phyloP scores from a whole-genome alignment of 2,888 invertebrate genomes.

The Dicranocentrus wangi region DNA sequence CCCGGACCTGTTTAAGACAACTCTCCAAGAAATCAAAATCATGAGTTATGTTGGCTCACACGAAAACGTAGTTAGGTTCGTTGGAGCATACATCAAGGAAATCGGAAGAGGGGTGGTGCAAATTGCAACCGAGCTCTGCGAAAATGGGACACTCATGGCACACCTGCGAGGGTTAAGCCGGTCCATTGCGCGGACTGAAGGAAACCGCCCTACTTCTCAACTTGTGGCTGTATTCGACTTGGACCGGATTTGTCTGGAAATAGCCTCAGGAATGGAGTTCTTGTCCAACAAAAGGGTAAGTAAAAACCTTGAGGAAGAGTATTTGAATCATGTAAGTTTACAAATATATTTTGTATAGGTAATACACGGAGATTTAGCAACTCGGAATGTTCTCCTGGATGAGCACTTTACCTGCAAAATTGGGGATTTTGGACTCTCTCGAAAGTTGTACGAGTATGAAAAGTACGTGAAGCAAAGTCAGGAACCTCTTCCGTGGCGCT shows the following conservation, averaged over 20 bases:
- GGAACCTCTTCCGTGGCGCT: neutral
- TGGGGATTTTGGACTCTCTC: neutral
- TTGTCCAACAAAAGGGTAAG: neutral
- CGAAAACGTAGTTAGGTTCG: neutral
- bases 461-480: neutral
- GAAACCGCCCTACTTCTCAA: too few species aligned
- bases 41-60: neutral
- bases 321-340: neutral
- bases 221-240: too few species aligned
- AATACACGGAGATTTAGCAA: neutral
- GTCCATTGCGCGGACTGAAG: too few species aligned
- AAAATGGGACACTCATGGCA: neutral
- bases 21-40: neutral
- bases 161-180: too few species aligned
- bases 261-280: slow-evolving; percentile 2
- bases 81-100: neutral
- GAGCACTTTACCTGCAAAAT: neutral
- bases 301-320: neutral
- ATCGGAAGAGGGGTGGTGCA: neutral
- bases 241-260: too few species aligned
- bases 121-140: neutral
- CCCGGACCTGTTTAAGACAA: neutral
- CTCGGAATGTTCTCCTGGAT: neutral
- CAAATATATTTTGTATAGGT: neutral
- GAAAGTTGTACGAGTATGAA: neutral